phyloP scores from a whole-genome alignment of 2,888 invertebrate genomes.

The Meiosimyza platycephala region DNA sequence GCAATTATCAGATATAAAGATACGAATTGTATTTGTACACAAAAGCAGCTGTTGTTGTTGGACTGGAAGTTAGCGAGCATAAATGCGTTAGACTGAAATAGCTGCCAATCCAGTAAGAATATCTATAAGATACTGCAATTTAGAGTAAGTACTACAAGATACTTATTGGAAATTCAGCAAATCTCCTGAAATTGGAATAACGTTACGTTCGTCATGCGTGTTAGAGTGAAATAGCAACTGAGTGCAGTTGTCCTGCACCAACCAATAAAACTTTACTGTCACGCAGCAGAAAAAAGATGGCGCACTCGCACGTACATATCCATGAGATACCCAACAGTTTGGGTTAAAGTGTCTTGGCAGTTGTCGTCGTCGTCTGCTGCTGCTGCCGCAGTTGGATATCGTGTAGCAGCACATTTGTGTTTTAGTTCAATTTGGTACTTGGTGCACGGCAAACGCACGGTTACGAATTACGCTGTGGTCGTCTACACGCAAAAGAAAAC shows the following conservation, averaged over 20 bases:
- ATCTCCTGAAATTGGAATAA: conserved; percentile 17
- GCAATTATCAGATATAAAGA: not conserved
- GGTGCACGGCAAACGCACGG: conserved; percentile 55
- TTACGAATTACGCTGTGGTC: conserved; percentile 34
- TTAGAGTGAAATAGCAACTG: conserved; percentile 18
- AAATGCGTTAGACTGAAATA: conserved; percentile 7
- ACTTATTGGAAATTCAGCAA: conserved; percentile 32
- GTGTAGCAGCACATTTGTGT: conserved; percentile 52
- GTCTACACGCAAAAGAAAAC: conserved; percentile 21
- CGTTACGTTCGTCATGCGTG: not conserved
- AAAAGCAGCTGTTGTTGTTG: not conserved
- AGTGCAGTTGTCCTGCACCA: conserved; percentile 37
- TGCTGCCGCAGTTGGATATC: conserved; percentile 38
- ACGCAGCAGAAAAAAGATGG: conserved; percentile 39
- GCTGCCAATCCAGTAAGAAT: not conserved
- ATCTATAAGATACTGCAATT: not conserved
- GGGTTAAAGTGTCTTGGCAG: conserved; percentile 42
- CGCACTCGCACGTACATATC: conserved; percentile 29
- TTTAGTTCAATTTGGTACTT: conserved; percentile 63
- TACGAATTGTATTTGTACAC: conserved; percentile 17
- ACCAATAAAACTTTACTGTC: conserved; percentile 30
- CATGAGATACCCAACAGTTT: conserved; percentile 23
- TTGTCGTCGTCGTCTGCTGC: conserved; percentile 35
- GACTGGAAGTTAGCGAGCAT: not conserved
- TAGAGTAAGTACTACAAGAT: not conserved